Evolutionary conservation across 1,140 invertebrate species (phyloP), one percentile per base, ranked within the genome.

Genomic region (Brachionus plicatilis): DNA sequence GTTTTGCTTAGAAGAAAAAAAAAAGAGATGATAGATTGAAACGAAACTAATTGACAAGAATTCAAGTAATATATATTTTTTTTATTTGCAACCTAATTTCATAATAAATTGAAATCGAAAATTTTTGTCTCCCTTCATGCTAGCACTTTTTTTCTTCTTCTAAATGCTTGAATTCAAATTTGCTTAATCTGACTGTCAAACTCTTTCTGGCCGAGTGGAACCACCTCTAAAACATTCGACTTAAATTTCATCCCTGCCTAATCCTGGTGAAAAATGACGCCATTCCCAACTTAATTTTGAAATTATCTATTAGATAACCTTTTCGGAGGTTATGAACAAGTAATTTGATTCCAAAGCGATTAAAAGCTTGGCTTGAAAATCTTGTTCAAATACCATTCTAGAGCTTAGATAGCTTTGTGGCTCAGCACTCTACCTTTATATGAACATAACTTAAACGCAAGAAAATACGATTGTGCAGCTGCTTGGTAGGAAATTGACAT

Each of bases 51-150:
- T 72, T 72, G 68, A 41, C 68, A 72, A 72, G 37, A 72, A 72
- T 72, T 72, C 68, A 43, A 72, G 33, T 43, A 72, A 72, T 17
- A 72, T 72, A 72, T 72, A 20, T 72, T 72, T 72, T n/a, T 68
- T 72, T 72, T 41, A 43, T 68, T 68, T 68, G 68, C 68, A 72
- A 72, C 68, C 68, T 72, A 72, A 72, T 72, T 72, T 72, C 68
- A 72, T 72, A 72, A 72, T 72, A 72, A 72, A 72, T 41, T 20
- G 41, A 72, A 20, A 60, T 60, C 9, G 53, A 60, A 60, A 60
- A n/a, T n/a, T 8, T 24, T 60, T 60, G 6, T 60, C 53, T 60
- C 17, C 9, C 9, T 60, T 60, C 53, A 60, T 60, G 9, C 2
- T 56, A 56, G 0, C 53, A 33, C 29, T 9, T 20, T 60, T 60